Base-by-base conservation (phyloP, 2,113 vertebrate species). In the Candoia aspera region DNA sequence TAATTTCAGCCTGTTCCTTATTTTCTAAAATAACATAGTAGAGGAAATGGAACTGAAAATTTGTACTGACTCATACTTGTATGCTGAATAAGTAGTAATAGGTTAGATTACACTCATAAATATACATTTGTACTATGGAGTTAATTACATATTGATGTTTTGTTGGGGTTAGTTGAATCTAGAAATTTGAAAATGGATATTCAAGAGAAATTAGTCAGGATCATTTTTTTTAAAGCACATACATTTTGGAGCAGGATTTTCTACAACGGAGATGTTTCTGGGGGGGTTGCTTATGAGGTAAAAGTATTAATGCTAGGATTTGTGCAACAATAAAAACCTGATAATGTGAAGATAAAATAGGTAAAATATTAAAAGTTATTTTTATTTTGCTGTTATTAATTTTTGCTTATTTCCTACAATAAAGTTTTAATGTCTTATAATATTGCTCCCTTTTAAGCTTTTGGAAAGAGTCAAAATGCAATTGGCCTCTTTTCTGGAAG, bases 391-490 rank as follows among this genome's bases (percentile, higher is more conserved):
- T 29, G n/a, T 85, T 86, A 86, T 84, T 84, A n/a, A 26, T 13
- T 86, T 73, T 79, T 57, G 15, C 33, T 57, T 91, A 29, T 87
- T 58, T 84, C 86, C n/a, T 68, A 42, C n/a, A 68, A 58, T n/a
- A 87, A 87, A 12, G 23, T 57, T 19, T 91, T 87, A 10, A 73
- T 91, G 79, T 29, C 33, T 57, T 92, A n/a, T 85, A 12, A 64
- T 85, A 29, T 59, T 42, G 12, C 88, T 84, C 64, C 21, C 49
- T 84, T 92, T 96, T 90, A 96, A 99, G 99, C 98, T 99, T 96
- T 97, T 99, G 94, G 99, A 99, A 97, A 98, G 99, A 96, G 99
- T 99, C 0, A 99, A 99, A 97, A 99, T 99, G 99, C 99, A 99
- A 97, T 95, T 99, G 96, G 99, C 99, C 0, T 99, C 99, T 60